Evolutionary conservation across 1,140 invertebrate species (phyloP), one percentile per base, ranked within the genome.

Genomic region (Ceratosolen solmsi): DNA sequence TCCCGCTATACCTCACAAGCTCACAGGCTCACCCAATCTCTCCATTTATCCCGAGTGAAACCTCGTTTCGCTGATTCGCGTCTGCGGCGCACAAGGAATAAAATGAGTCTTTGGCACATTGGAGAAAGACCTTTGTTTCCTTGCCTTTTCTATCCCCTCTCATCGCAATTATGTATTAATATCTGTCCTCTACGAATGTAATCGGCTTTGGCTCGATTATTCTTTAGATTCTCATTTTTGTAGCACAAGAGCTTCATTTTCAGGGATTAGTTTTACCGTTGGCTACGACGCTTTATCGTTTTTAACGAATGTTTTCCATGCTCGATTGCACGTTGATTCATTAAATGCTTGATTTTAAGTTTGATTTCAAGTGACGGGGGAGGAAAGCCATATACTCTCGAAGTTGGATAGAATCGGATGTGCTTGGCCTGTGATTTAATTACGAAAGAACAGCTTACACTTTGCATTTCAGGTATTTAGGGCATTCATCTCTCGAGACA

Each of bases 21-120:
- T 41, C 36, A 38, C 25, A 7, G 15, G 15, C 33, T 74, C 33
- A 38, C 22, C 20, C 13, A 46, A 25, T 17, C 70, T 46, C 80
- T 22, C 68, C 54, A 51, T 56, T 73, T 20, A 25, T 27, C 65
- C 27, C 15, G 33, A 49, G 36, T 25, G 30, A 73, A 80, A 80
- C 65, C 73, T 73, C 65, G 46, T 79, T 71, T 79, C 17, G 63
- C 77, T 56, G 65, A 79, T 56, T 70, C 65, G 22, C 65, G n/a
- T 56, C 76, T 70, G 0, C 17, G 30, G 7, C 15, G 22, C 49
- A 51, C 27, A 13, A 76, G 22, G 49, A 22, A 25, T 11, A 1
- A 68, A 68, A 68, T 9, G 36, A 68, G 54, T 46, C 36, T 58
- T 75, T 46, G 56, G 20, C 11, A 54, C 38, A 30, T 49, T 63